Conservation (phyloP, 2,888 invertebrate genomes). For the Parnassius glacialis region DNA sequence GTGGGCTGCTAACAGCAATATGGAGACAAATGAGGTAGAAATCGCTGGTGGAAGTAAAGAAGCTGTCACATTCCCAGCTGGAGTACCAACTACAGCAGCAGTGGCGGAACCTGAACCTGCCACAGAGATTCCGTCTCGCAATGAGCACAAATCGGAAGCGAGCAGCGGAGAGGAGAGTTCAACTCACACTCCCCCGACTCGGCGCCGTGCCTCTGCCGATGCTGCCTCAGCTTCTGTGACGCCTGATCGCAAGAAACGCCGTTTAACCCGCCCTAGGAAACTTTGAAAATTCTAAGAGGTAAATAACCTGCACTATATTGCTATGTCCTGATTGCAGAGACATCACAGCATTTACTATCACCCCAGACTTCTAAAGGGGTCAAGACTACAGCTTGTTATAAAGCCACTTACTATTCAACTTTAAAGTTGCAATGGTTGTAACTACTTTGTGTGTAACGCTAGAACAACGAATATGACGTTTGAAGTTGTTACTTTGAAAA, state of each 20-base stretch:
- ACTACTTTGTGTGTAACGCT: too few species aligned
- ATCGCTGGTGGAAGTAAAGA: slow-evolving; percentile 38
- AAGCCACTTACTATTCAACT: too few species aligned
- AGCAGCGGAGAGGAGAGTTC: slow-evolving; percentile 40
- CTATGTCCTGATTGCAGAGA: too few species aligned
- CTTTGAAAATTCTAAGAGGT: slow-evolving; percentile 41
- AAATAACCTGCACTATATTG: slow-evolving; percentile 1
- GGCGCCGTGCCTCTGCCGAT: slow-evolving; percentile 64
- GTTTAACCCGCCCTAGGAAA: slow-evolving; percentile 72
- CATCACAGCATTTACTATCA: too few species aligned
- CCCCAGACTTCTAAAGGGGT: too few species aligned
- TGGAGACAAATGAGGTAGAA: slow-evolving; percentile 42
- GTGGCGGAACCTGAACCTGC: slow-evolving; percentile 27
- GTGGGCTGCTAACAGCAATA: slow-evolving; percentile 60
- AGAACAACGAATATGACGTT: too few species aligned
- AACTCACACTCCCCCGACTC: slow-evolving; percentile 48
- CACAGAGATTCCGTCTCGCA: slow-evolving; percentile 34
- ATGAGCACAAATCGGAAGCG: slow-evolving; percentile 37
- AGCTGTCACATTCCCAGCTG: slow-evolving; percentile 30
- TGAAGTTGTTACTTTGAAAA: too few species aligned
- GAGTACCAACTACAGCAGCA: slow-evolving; percentile 19
- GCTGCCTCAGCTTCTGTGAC: slow-evolving; percentile 52
- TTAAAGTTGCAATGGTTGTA: too few species aligned
- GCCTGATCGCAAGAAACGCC: slow-evolving; percentile 74
- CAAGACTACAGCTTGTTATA: too few species aligned